Percentiles rank a stretch among this genome's conserved stretches.
Evolutionary conservation across 2,113 vertebrate genomes (phyloP).

Genomic region (Lasiurus borealis): DNA sequence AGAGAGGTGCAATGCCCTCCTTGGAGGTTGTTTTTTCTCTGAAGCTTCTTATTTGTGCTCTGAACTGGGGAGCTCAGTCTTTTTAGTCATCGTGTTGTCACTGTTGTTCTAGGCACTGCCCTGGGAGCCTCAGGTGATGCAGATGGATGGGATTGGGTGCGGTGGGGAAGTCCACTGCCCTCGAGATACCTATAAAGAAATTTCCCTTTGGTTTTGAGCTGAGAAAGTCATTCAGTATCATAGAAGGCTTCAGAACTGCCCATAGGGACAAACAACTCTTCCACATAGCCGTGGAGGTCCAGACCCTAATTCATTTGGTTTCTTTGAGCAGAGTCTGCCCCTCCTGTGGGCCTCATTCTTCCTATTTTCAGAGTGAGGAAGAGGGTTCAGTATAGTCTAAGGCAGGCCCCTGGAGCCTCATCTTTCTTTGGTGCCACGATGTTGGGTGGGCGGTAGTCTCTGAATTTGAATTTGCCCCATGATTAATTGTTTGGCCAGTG

Average conservation of each 20-base stretch:
- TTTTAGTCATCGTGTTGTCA: not conserved
- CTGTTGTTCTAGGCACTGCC: not conserved
- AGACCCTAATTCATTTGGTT: not conserved
- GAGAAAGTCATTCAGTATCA: not conserved
- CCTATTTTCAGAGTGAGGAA: constrained; percentile 7
- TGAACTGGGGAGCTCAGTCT: not conserved
- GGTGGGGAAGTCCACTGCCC: not conserved
- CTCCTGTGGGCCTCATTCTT: not conserved
- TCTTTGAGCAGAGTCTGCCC: not conserved
- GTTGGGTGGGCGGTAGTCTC: not conserved
- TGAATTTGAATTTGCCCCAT: not conserved
- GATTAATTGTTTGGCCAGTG: not conserved
- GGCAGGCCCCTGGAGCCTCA: not conserved
- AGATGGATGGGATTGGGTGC: not conserved
- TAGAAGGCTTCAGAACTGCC: constrained; percentile 5
- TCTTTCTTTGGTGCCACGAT: constrained; percentile 7
- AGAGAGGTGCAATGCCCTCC: not conserved
- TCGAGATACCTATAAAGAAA: not conserved
- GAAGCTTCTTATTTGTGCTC: constrained; percentile 30
- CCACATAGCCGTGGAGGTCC: not conserved
- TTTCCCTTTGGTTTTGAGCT: not conserved
- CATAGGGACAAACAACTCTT: not conserved
- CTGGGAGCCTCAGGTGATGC: not conserved
- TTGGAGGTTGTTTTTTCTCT: not conserved
- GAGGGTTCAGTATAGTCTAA: not conserved